Conservation (phyloP, 2,888 invertebrate species). For the Agrotis ipsilon region DNA sequence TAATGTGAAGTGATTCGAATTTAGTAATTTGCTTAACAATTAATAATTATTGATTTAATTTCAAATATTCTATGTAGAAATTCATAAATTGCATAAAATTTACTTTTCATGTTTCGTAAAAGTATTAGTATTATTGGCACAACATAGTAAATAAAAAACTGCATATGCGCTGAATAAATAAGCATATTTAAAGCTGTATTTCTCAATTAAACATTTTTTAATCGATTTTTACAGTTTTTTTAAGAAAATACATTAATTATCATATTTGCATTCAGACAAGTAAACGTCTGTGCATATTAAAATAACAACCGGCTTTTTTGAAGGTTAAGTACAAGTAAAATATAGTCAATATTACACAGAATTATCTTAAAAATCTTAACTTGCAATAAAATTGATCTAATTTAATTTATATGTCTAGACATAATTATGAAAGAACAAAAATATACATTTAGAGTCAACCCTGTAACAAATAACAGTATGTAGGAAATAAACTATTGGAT, state of each 20-base stretch:
- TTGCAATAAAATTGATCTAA: too few relatives aligned
- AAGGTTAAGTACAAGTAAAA: slow-evolving; percentile 2
- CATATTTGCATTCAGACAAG: not conserved
- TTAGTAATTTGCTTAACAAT: too few relatives aligned
- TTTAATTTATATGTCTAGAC: too few relatives aligned
- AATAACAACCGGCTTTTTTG: not conserved
- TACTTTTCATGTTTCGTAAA: not conserved
- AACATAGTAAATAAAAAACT: not conserved
- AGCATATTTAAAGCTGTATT: not conserved
- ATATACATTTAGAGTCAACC: too few relatives aligned
- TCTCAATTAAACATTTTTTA: not conserved
- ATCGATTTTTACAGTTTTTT: not conserved
- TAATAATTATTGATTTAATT: too few relatives aligned
- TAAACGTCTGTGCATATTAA: not conserved
- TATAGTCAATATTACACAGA: not conserved
- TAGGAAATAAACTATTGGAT: too few relatives aligned
- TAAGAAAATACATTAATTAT: not conserved
- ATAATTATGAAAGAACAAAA: too few relatives aligned
- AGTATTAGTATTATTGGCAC: too few relatives aligned
- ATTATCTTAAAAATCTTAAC: too few relatives aligned
- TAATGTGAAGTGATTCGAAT: not conserved
- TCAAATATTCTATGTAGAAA: not conserved
- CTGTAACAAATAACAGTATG: too few relatives aligned
- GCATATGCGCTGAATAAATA: not conserved
- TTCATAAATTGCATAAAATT: not conserved